A percentile compares a stretch with the other conserved stretches of the same genome.
Evolutionary conservation across 2,888 invertebrate genomes (phyloP).

Genomic region (Sminthurides aquaticus): DNA sequence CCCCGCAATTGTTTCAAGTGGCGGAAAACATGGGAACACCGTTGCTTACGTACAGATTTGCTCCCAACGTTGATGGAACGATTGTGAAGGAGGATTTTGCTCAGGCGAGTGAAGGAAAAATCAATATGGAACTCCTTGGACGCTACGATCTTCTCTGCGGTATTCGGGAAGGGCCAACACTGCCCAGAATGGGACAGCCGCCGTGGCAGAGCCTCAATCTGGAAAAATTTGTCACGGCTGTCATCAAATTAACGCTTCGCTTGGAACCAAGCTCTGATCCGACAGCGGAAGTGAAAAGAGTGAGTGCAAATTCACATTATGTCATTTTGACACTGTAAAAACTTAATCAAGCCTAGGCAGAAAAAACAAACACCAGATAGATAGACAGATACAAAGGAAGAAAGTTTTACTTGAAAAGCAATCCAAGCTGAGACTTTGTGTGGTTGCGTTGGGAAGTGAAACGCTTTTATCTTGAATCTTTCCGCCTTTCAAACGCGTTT

Average conservation of each 20-base stretch:
- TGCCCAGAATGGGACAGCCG: conserved; percentile 29
- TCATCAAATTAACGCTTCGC: conserved; percentile 35
- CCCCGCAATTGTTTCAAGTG: conserved; percentile 31
- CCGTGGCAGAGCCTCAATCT: conserved; percentile 34
- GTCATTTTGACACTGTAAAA: background rate
- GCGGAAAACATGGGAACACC: conserved; percentile 38
- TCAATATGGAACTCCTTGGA: conserved; percentile 29
- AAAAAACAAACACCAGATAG: too few relatives aligned
- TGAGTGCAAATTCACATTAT: conserved; percentile 10
- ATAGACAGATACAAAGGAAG: background rate
- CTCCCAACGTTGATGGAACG: conserved; percentile 35
- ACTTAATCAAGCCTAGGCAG: too few relatives aligned
- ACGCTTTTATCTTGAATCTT: too few relatives aligned
- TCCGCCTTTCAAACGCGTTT: background rate
- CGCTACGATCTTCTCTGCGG: conserved; percentile 40
- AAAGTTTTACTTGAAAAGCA: background rate
- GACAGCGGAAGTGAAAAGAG: conserved; percentile 32
- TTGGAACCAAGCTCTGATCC: conserved; percentile 37
- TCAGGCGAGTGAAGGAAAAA: conserved; percentile 19
- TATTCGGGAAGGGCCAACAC: conserved; percentile 34
- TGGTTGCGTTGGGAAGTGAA: too few relatives aligned
- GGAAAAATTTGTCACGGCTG: conserved; percentile 38
- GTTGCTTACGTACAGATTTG: conserved; percentile 35
- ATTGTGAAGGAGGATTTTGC: conserved; percentile 36
- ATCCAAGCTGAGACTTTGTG: too few relatives aligned